phyloP scores from a whole-genome alignment of 2,113 vertebrate species.

The Cranoglanis bouderius region DNA sequence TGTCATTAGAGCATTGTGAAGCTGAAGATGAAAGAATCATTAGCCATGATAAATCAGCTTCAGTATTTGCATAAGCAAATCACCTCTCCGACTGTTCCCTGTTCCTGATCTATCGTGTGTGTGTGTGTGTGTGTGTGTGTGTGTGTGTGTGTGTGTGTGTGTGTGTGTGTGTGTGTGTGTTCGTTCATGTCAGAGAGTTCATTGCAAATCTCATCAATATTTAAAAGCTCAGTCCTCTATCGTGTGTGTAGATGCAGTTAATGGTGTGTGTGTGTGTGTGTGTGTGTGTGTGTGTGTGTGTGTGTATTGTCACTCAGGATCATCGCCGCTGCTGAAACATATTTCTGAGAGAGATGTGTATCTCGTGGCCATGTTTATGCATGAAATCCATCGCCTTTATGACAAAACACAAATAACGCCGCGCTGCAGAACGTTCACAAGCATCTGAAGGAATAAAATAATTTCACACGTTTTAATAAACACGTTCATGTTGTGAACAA shows the following conservation, averaged over 20 bases:
- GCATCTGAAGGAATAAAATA: background rate
- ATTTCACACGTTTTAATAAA: background rate
- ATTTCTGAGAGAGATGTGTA: background rate
- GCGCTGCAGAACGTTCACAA: background rate
- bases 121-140: constrained; percentile 2
- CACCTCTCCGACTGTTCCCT: background rate
- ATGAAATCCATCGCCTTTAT: background rate
- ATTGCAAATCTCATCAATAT: constrained; percentile 33
- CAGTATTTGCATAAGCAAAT: constrained; percentile 29
- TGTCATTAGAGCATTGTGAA: constrained; percentile 25
- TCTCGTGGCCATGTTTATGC: background rate
- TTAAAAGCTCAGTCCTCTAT: constrained; percentile 12
- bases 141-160: constrained; percentile 8
- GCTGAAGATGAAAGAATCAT: constrained; percentile 30
- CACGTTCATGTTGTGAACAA: background rate
- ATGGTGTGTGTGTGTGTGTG: constrained; percentile 9
- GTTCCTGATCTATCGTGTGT: background rate
- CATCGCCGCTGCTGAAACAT: background rate
- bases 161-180: constrained; percentile 1
- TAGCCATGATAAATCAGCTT: constrained; percentile 20
- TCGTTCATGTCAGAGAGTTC: background rate
- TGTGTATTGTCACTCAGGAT: background rate
- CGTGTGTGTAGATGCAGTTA: constrained; percentile 15
- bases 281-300: background rate
- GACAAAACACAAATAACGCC: background rate